Evolutionary conservation across 2,797 vertebrate genomes (phyloP).

Genomic region (Salarias fasciatus): DNA sequence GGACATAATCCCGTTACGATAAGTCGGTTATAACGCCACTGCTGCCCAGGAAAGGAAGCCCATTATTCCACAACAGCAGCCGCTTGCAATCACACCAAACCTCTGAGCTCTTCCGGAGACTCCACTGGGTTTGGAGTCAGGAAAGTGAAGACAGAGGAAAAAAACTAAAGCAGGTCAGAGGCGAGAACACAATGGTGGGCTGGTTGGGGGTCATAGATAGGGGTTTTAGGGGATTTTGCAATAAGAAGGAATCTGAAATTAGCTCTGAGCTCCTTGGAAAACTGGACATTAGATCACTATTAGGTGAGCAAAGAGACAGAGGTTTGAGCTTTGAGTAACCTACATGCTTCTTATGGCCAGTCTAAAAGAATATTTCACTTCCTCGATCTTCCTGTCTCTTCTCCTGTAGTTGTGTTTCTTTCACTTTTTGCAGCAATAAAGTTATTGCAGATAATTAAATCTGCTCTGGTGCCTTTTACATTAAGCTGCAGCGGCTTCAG

Average conservation of each 20-base stretch:
- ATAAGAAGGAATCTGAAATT: constrained; percentile 58
- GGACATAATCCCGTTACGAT: constrained; percentile 75
- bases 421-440: too few relatives aligned
- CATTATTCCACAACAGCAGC: constrained; percentile 63
- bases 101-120: constrained; percentile 58
- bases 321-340: constrained; percentile 25
- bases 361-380: constrained; percentile 1
- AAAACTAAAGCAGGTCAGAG: constrained; percentile 31
- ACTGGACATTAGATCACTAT: constrained; percentile 55
- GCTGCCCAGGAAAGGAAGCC: constrained; percentile 54
- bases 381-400: constrained; percentile 4
- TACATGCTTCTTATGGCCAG: constrained; percentile 15
- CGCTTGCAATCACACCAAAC: constrained; percentile 54
- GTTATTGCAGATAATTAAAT: too few relatives aligned
- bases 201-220: constrained; percentile 12
- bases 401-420: too few relatives aligned
- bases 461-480: too few relatives aligned
- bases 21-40: constrained; percentile 64
- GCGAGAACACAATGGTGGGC: constrained; percentile 55
- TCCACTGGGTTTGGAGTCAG: constrained; percentile 46
- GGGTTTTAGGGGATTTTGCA: constrained; percentile 56
- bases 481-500: too few relatives aligned
- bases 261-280: constrained; percentile 44
- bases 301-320: constrained; percentile 38
- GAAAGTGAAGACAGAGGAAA: constrained; percentile 34